Evolutionary conservation across 2,888 invertebrate species (phyloP).

Genomic region (Stegophylla sp.): DNA sequence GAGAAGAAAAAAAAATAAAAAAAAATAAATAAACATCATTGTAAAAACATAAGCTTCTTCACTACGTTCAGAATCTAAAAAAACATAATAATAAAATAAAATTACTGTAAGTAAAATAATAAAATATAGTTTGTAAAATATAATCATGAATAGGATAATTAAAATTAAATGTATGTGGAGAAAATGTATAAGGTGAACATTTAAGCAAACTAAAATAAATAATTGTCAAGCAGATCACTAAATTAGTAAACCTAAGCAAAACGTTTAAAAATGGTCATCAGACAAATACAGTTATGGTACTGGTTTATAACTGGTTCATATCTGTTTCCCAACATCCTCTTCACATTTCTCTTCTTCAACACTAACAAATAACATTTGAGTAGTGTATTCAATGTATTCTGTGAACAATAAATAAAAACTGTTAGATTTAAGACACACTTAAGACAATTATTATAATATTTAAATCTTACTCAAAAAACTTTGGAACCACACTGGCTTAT

Average conservation of each 20-base stretch:
- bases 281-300: too few relatives aligned
- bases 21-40: too few relatives aligned
- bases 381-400: conserved; percentile 67
- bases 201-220: conserved; percentile 20
- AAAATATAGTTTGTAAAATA: background rate
- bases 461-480: conserved; percentile 70
- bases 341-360: conserved; percentile 74
- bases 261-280: background rate
- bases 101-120: background rate
- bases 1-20: too few relatives aligned
- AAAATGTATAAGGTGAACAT: background rate
- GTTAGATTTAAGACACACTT: too few relatives aligned
- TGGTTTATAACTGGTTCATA: too few relatives aligned
- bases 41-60: too few relatives aligned
- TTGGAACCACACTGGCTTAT: conserved; percentile 72
- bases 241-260: background rate
- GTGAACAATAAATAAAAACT: background rate
- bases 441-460: background rate
- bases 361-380: conserved; percentile 78
- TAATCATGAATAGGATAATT: background rate
- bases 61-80: too few relatives aligned
- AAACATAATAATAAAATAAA: background rate
- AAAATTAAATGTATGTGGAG: conserved; percentile 1
- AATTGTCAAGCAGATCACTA: conserved; percentile 25
- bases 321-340: conserved; percentile 45